Base-by-base conservation (phyloP, 2,888 invertebrate species). In the Coleophora flavipennella region DNA sequence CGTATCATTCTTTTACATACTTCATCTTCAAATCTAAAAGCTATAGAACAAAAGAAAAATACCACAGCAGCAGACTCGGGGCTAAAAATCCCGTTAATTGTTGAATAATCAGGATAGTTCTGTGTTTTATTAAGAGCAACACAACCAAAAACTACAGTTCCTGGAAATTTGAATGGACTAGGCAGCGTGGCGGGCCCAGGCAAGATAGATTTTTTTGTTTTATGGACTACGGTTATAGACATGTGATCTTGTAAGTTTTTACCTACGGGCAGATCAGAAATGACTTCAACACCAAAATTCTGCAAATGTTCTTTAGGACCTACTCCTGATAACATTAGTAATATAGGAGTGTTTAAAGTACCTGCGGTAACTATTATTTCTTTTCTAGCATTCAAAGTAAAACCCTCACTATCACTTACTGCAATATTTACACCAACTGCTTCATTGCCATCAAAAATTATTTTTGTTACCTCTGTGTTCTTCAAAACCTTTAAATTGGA, bases 231-330 rank as follows among this genome's bases (percentile, higher is more conserved):
- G 4, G 81, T 76, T 49, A 84, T 77, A 39, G 78, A 67, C 0
- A 80, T 78, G 49, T 84, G 84, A 40, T 84, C 83, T 56, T 81
- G 81, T n/a, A 84, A 61, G 54, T 84, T 81, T 55, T 67, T 59
- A n/a, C 84, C 84, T 1, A 84, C 83, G 1, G 68, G 71, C 37
- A 79, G 59, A 50, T 78, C 49, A 14, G 59, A 59, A 35, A 72
- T 38, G 0, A 74, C 57, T 10, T 71, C 41, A 33, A 84, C 64
- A 8, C 55, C 51, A 8, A 67, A 51, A 31, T 67, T 55, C 51
- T 72, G 49, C 2, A 84, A 57, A 39, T 71, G 62, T 26, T 49
- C 31, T 46, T 55, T 67, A 3, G 77, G 79, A 0, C 83, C 83
- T 12, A 83, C 62, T 9, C 83, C 81, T 11, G 83, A 83, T 3